Base-by-base conservation (phyloP, 2,888 invertebrate species). In the Yponomeuta sedellus region DNA sequence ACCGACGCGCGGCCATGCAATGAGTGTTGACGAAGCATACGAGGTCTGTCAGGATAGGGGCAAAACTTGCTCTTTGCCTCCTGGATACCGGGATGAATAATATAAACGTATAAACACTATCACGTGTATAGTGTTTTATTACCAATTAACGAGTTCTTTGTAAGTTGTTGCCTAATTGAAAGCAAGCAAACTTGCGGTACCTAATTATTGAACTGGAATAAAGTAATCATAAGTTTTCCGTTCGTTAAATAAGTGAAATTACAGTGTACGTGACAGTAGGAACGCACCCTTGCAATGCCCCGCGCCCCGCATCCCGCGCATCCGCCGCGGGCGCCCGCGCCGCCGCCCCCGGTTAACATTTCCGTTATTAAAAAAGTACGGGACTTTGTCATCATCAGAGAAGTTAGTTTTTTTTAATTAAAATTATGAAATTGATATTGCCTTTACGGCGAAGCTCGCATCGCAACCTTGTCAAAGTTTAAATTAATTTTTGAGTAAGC, bases 391-490 rank as follows among this genome's bases (percentile, higher is more conserved):
- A 90, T 89, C 91, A 90, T 88, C 88, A 86, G 83, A 80, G 82
- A 85, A 88, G 84, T 88, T 85, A 88, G 88, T 89, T 91, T 90
- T 91, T 78, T 85, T 91, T 72, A 92, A 91, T 92, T 91, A 92
- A 91, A 92, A 91, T 91, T 89, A 91, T 91, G 88, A 91, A 90
- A 90, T 91, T 91, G 91, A 91, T 91, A 91, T 90, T 88, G 88
- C 89, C 85, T 89, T 90, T 85, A 84, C 85, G 85, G 78, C 77
- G 79, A 79, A 78, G 82, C 79, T 81, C 84, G 86, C 81, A 83
- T 81, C 83, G 82, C 83, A 87, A 85, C 86, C 88, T 91, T 87
- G 87, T 85, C 83, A 86, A 89, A 91, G 88, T 91, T 91, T 86
- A 91, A 91, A 91, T 91, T 89, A 91, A 89, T 90, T 90, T 91